Conservation (phyloP, 2,113 vertebrate species). For the Poeciliopsis occidentalis region DNA sequence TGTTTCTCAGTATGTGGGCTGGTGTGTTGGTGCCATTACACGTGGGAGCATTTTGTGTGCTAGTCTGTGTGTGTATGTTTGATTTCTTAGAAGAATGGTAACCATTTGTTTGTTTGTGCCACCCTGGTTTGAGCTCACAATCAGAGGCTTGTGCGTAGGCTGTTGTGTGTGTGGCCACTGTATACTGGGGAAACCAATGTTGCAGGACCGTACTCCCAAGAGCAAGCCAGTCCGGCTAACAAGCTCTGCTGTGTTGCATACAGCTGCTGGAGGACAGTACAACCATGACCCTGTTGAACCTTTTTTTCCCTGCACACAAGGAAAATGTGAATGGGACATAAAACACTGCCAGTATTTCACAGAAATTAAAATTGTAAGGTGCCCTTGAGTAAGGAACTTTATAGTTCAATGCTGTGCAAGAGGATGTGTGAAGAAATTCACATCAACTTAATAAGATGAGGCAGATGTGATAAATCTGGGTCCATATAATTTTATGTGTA, state of each 20-base stretch:
- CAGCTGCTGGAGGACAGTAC: constrained; percentile 28
- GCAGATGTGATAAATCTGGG: neutral
- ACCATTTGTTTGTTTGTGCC: constrained; percentile 67
- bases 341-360: constrained; percentile 5
- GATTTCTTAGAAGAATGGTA: constrained; percentile 48
- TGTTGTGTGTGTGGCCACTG: constrained; percentile 41
- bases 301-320: neutral
- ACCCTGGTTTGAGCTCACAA: constrained; percentile 53
- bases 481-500: neutral
- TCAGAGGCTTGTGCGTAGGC: constrained; percentile 47
- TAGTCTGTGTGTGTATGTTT: constrained; percentile 39
- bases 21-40: constrained; percentile 45
- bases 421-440: neutral
- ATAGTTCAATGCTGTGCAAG: neutral
- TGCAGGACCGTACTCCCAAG: constrained; percentile 44
- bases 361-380: neutral
- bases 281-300: constrained; percentile 23
- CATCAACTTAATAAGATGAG: neutral
- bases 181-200: constrained; percentile 35
- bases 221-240: constrained; percentile 42
- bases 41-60: constrained; percentile 46
- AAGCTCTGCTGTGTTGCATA: constrained; percentile 37
- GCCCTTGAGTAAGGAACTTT: neutral
- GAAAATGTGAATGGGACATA: constrained; percentile 3
- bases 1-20: constrained; percentile 50